Percentiles rank a stretch among this genome's conserved stretches.
Evolutionary conservation across 2,113 vertebrate genomes (phyloP).

Genomic region (Urocynchramus pylzowi): DNA sequence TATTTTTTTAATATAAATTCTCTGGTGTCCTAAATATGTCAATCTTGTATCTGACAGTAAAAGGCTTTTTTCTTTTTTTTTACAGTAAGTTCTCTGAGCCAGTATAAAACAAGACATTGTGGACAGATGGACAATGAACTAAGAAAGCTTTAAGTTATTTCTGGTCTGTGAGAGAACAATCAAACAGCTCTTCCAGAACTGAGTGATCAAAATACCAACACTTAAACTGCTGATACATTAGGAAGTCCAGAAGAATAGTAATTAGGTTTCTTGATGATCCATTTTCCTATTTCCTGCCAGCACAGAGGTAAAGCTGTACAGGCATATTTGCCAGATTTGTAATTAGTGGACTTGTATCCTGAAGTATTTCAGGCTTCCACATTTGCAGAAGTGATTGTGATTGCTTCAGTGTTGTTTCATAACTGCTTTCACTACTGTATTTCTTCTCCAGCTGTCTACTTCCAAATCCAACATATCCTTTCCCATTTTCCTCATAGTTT

Average conservation of each 20-base stretch:
- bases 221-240: neutral
- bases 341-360: conserved; percentile 35
- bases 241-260: conserved; percentile 6
- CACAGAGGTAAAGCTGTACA: neutral
- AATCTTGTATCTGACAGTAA: neutral
- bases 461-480: neutral
- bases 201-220: neutral
- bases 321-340: neutral
- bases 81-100: neutral
- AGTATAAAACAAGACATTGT: neutral
- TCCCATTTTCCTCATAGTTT: neutral
- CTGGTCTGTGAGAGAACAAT: neutral
- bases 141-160: neutral
- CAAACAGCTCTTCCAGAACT: neutral
- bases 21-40: neutral
- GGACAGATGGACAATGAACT: neutral
- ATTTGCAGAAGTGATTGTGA: conserved; percentile 31
- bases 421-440: conserved; percentile 28
- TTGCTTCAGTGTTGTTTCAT: conserved; percentile 33
- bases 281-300: conserved; percentile 27
- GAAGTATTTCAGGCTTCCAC: conserved; percentile 7
- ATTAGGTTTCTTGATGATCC: conserved; percentile 13
- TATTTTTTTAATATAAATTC: neutral
- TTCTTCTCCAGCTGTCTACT: conserved; percentile 36
- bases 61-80: neutral